phyloP scores from a whole-genome alignment of 1,140 invertebrate genomes.

The Drosophila asahinai region DNA sequence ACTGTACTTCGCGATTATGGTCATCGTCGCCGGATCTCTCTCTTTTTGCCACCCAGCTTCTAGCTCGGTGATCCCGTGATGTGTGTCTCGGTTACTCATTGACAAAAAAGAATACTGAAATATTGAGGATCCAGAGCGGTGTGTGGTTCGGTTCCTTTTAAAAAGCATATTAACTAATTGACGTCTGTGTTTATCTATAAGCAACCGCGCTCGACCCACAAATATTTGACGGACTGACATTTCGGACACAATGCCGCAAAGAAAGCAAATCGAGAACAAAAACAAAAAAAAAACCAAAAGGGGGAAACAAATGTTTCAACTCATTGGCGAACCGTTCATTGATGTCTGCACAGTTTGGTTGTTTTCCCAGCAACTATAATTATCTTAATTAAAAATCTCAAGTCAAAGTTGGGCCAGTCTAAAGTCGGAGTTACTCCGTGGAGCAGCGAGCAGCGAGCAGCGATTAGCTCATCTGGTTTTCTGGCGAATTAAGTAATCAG shows the following conservation, averaged over 20 bases:
- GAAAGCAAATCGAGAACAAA: slow-evolving; percentile 8
- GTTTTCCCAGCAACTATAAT: slow-evolving; percentile 57
- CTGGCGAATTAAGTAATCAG: slow-evolving; percentile 71
- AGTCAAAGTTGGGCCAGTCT: slow-evolving; percentile 69
- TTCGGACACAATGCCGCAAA: slow-evolving; percentile 50
- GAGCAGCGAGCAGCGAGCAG: slow-evolving; percentile 22
- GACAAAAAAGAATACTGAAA: slow-evolving; percentile 20
- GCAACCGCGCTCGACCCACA: slow-evolving; percentile 42
- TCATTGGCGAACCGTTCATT: slow-evolving; percentile 45
- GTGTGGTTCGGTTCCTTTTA: slow-evolving; percentile 25
- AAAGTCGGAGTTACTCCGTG: slow-evolving; percentile 32
- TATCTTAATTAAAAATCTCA: slow-evolving; percentile 81
- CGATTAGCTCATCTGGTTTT: slow-evolving; percentile 78
- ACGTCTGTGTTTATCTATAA: slow-evolving; percentile 72
- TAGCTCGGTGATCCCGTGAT: slow-evolving; percentile 5
- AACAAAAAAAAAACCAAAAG: too few relatives aligned
- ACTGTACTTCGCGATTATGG: slow-evolving; percentile 54
- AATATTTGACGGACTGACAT: slow-evolving; percentile 68
- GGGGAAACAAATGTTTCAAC: slow-evolving; percentile 61
- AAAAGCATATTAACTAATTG: slow-evolving; percentile 77
- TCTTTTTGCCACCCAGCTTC: background rate
- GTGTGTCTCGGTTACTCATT: slow-evolving; percentile 51
- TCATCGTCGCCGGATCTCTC: background rate
- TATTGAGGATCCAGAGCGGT: background rate
- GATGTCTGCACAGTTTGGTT: slow-evolving; percentile 16